Evolutionary conservation across 2,888 invertebrate species (phyloP).

Genomic region (Drosophila ustulata): DNA sequence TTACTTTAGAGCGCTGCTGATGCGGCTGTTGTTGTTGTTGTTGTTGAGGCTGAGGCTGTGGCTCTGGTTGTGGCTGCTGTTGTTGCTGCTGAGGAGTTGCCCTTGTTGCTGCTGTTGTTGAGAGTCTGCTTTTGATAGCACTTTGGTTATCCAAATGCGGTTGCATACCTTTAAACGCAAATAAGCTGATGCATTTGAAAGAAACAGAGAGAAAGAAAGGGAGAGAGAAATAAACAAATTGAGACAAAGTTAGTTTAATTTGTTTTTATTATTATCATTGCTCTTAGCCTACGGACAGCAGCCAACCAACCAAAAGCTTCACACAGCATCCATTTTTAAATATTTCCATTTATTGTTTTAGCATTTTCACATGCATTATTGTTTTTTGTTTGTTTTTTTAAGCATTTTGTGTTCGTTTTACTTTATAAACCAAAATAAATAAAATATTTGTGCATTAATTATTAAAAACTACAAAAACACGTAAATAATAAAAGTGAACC

Average conservation of each 20-base stretch:
- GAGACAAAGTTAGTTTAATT: constrained; percentile 6
- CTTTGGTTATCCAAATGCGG: constrained; percentile 84
- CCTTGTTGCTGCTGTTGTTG: constrained; percentile 69
- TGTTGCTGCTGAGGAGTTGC: constrained; percentile 51
- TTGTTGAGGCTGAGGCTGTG: constrained; percentile 52
- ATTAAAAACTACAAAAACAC: constrained; percentile 2
- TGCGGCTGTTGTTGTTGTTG: constrained; percentile 51
- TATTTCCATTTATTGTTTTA: background rate
- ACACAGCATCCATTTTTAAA: constrained; percentile 25
- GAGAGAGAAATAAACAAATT: constrained; percentile 46
- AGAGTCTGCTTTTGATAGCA: constrained; percentile 81
- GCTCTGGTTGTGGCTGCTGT: constrained; percentile 59
- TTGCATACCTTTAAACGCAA: constrained; percentile 85
- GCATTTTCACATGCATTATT: background rate
- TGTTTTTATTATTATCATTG: constrained; percentile 10
- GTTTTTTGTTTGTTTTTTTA: background rate
- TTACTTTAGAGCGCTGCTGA: constrained; percentile 70
- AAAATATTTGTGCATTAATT: background rate
- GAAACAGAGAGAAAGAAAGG: constrained; percentile 61
- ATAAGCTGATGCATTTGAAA: constrained; percentile 71
- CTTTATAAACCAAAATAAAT: background rate
- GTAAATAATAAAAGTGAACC: background rate
- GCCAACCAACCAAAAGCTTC: constrained; percentile 36
- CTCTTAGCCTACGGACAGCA: constrained; percentile 17
- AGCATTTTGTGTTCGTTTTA: background rate